A percentile compares a stretch with the other conserved stretches of the same genome.
phyloP scores from a whole-genome alignment of 2,797 vertebrate species.

The Setipinna tenuifilis region DNA sequence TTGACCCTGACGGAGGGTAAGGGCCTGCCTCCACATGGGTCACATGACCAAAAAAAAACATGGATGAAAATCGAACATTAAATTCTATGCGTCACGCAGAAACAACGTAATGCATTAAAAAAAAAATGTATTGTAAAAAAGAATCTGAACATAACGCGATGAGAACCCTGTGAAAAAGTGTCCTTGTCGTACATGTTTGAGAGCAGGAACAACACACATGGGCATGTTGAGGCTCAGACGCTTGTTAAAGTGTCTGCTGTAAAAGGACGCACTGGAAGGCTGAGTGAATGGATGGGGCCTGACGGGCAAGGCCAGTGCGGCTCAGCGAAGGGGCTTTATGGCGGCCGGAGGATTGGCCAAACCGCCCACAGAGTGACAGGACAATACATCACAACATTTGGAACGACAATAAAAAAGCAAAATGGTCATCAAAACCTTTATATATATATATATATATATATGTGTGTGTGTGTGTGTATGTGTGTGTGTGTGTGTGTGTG shows the following conservation, averaged over 20 bases:
- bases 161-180: neutral
- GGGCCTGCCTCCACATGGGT: too few relatives aligned
- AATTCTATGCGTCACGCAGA: neutral
- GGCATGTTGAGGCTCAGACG: neutral
- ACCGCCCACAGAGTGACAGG: neutral
- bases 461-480: too few relatives aligned
- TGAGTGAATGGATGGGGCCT: neutral
- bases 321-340: neutral
- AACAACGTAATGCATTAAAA: neutral
- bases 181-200: neutral
- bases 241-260: neutral
- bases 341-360: neutral
- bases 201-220: neutral
- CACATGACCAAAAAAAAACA: too few relatives aligned
- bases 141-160: neutral
- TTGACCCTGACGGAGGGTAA: too few relatives aligned
- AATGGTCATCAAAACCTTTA: too few relatives aligned
- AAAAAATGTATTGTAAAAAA: too few relatives aligned
- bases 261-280: neutral
- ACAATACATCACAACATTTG: conserved; percentile 8
- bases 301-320: neutral
- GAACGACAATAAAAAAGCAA: neutral
- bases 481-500: too few relatives aligned
- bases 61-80: too few relatives aligned
- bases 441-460: too few relatives aligned